Evolutionary conservation across 1,140 invertebrate species (phyloP).

Genomic region (Spodoptera frugiperda): DNA sequence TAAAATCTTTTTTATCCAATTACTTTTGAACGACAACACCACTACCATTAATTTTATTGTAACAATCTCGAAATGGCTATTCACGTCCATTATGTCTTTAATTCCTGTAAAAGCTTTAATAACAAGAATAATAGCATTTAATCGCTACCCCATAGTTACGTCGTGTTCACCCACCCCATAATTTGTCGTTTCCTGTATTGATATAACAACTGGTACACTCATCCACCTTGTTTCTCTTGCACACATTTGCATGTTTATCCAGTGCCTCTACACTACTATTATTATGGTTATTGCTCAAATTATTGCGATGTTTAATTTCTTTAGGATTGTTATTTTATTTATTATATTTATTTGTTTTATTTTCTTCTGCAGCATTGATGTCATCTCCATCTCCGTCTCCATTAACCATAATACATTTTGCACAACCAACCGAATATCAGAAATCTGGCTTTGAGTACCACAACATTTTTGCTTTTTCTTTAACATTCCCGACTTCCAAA

Average conservation of each 20-base stretch:
- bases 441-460: background rate
- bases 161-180: conserved; percentile 51
- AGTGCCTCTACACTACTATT: background rate
- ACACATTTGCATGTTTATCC: background rate
- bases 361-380: background rate
- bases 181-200: conserved; percentile 64
- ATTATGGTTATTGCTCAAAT: background rate
- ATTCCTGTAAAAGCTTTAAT: conserved; percentile 19
- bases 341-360: background rate
- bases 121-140: background rate
- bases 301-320: background rate
- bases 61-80: background rate
- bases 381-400: too few species aligned
- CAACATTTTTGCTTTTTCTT: background rate
- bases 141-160: conserved; percentile 31
- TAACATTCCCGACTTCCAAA: background rate
- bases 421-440: too few species aligned
- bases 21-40: background rate
- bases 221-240: background rate
- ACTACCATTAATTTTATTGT: background rate
- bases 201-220: conserved; percentile 53
- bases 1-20: background rate
- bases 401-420: too few species aligned
- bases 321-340: background rate
- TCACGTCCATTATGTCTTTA: background rate